Percentiles rank a stretch among this genome's conserved stretches.
These are phyloP conservation scores for Epirrita christyi DNA, from an alignment of 2,888 invertebrate genomes.

Conservation along the genomic window DNA sequence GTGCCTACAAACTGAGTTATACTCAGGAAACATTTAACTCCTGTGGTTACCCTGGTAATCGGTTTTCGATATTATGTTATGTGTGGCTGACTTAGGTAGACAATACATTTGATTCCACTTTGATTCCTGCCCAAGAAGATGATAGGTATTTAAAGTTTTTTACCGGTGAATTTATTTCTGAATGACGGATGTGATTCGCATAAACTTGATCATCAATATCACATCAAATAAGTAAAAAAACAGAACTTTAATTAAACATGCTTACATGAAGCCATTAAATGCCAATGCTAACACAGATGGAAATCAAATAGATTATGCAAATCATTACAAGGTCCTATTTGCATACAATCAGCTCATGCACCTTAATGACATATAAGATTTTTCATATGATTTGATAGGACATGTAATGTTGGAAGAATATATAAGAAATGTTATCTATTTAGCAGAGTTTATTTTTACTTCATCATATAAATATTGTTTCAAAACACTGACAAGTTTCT, in stretches of 20 bases:
- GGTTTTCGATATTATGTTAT: too few relatives aligned
- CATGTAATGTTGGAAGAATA: conserved; percentile 20
- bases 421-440: conserved; percentile 4
- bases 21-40: too few relatives aligned
- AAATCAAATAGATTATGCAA: conserved; percentile 60
- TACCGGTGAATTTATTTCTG: too few relatives aligned
- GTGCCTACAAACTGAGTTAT: too few relatives aligned
- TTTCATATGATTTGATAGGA: conserved; percentile 23
- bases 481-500: too few relatives aligned
- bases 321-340: conserved; percentile 65
- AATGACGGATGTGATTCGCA: too few relatives aligned
- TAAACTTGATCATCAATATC: neutral
- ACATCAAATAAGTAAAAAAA: conserved; percentile 18
- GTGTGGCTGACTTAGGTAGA: too few relatives aligned
- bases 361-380: conserved; percentile 49
- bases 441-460: neutral
- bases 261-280: conserved; percentile 44
- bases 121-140: too few relatives aligned
- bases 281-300: conserved; percentile 51
- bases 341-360: conserved; percentile 66
- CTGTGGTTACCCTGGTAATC: too few relatives aligned
- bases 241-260: conserved; percentile 35
- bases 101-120: too few relatives aligned
- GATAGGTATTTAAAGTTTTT: too few relatives aligned
- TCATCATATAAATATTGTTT: too few relatives aligned